Conservation (phyloP, 2,113 vertebrate genomes). For the Aptenodytes forsteri region DNA sequence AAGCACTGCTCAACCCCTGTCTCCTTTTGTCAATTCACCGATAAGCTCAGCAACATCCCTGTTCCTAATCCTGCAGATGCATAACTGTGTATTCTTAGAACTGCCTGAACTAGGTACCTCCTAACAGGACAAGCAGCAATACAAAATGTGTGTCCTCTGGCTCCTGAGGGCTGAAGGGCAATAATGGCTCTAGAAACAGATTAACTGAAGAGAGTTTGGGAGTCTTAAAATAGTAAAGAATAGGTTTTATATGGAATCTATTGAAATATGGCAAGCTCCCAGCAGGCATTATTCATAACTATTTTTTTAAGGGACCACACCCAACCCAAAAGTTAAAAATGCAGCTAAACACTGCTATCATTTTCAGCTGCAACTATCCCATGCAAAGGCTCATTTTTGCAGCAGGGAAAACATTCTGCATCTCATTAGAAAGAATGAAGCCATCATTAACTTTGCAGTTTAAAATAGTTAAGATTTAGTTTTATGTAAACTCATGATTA, state of each 20-base stretch:
- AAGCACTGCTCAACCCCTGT: neutral
- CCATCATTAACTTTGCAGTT: slow-evolving; percentile 26
- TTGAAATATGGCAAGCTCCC: slow-evolving; percentile 76
- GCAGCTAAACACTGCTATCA: slow-evolving; percentile 68
- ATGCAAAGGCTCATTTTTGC: slow-evolving; percentile 29
- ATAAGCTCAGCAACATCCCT: neutral
- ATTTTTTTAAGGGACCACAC: slow-evolving; percentile 77
- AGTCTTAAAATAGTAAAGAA: slow-evolving; percentile 67
- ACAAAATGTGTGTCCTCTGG: neutral
- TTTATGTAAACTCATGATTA: neutral
- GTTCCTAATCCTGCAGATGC: neutral
- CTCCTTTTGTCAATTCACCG: neutral
- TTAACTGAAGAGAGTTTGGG: slow-evolving; percentile 27
- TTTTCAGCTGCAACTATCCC: slow-evolving; percentile 62
- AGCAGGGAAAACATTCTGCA: slow-evolving; percentile 32
- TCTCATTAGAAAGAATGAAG: slow-evolving; percentile 12
- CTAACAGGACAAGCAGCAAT: neutral
- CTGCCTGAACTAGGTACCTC: neutral
- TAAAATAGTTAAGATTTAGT: neutral
- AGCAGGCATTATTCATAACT: slow-evolving; percentile 78
- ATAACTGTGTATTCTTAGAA: neutral
- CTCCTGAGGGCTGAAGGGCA: slow-evolving; percentile 24
- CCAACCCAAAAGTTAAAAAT: slow-evolving; percentile 70
- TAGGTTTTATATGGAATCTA: slow-evolving; percentile 67
- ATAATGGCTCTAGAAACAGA: neutral